Base-by-base conservation (phyloP, 2,888 invertebrate genomes). In the Eristalinus sepulchralis region DNA sequence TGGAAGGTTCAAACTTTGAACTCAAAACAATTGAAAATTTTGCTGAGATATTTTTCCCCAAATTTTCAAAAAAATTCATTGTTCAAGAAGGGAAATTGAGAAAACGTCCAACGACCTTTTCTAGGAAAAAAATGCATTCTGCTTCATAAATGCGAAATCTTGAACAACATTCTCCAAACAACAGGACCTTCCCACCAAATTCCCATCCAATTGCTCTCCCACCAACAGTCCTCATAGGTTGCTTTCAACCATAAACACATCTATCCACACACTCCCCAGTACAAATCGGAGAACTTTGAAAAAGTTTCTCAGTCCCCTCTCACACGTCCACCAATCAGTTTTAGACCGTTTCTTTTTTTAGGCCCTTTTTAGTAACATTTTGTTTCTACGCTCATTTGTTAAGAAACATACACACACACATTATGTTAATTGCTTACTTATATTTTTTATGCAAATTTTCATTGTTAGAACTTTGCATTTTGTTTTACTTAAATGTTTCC, bases 321-420 rank as follows among this genome's bases (percentile, higher is more conserved):
- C 8, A 8, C 47, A 0, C n/a, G 47, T 17, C 6, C 34, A 34
- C 33, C 47, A 11, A 67, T 60, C 9, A 33, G n/a, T 8, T 55
- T 70, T 67, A 67, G 47, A 62, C 64, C 67, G 64, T 63, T 34
- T 53, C 31, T 59, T 63, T 66, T 70, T 47, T 24, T n/a, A 11
- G 2, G 11, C 34, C 62, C 31, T 53, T 10, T 60, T 76, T 53
- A 77, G 77, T 85, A 64, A 81, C 66, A 71, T 77, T 75, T 75
- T 34, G 55, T 71, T 55, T 63, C 36, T 68, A 31, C 83, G 73
- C 70, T 83, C 83, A 86, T 86, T 86, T 83, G 86, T 86, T 86
- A 86, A 83, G 64, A 71, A 79, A 53, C 60, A 57, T 71, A 86
- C 85, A 83, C 78, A 83, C 78, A 72, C 67, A 86, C 86, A 83